Conservation (phyloP, 2,888 invertebrate genomes). For the Clanis bilineata region DNA sequence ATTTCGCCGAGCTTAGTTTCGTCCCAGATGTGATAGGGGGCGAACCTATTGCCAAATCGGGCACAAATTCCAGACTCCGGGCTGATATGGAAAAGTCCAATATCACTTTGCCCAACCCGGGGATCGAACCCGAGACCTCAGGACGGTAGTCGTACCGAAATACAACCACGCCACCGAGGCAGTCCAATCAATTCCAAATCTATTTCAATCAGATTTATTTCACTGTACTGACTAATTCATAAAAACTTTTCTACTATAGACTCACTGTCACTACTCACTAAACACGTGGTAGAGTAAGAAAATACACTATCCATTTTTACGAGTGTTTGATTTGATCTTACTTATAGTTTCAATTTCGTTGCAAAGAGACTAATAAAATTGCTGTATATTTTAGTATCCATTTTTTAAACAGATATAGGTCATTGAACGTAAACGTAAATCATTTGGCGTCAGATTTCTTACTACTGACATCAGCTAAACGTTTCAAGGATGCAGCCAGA, state of each 20-base stretch:
- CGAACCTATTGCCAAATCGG: too few relatives aligned
- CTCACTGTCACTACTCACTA: conserved; percentile 6
- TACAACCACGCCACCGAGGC: too few relatives aligned
- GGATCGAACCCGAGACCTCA: too few relatives aligned
- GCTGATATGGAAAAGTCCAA: too few relatives aligned
- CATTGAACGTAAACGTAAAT: conserved; percentile 22
- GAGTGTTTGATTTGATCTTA: conserved; percentile 1
- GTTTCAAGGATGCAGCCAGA: conserved; percentile 17
- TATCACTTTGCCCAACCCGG: too few relatives aligned
- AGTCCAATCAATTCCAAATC: too few relatives aligned
- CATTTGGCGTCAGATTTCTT: conserved; percentile 18
- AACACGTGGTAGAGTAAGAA: background rate
- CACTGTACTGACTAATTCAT: conserved; percentile 24
- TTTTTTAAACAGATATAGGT: conserved; percentile 18
- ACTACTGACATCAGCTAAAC: conserved; percentile 18
- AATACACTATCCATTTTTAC: background rate
- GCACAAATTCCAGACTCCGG: too few relatives aligned
- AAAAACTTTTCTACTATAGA: conserved; percentile 17
- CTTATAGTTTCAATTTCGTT: background rate
- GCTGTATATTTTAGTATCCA: background rate
- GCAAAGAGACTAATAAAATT: conserved; percentile 1
- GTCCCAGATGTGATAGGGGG: too few relatives aligned
- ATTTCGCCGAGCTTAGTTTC: too few relatives aligned
- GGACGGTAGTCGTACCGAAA: too few relatives aligned
- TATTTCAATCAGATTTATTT: conserved; percentile 30